Evolutionary conservation across 2,113 vertebrate genomes (phyloP).

Genomic region (Narcine bancroftii): DNA sequence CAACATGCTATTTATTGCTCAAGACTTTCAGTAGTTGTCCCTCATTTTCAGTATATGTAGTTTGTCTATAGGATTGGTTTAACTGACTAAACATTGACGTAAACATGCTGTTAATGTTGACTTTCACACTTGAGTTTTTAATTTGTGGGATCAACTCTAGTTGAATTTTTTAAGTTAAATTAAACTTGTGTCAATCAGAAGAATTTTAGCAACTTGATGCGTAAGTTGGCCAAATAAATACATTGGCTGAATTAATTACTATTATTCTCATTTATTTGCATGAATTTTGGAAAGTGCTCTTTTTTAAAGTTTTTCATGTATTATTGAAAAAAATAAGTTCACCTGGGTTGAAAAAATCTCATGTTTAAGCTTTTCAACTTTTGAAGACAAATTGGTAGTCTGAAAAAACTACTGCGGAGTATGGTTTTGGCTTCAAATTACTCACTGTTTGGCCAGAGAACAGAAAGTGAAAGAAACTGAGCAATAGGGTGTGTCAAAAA

Average conservation of each 20-base stretch:
- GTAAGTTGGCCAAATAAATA: neutral
- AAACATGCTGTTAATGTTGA: neutral
- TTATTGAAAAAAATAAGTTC: no score
- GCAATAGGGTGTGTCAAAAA: neutral
- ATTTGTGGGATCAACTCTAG: neutral
- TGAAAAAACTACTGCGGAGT: neutral
- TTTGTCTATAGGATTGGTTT: neutral
- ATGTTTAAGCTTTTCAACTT: neutral
- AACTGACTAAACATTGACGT: neutral
- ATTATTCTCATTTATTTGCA: neutral
- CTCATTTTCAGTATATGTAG: neutral
- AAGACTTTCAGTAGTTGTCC: neutral
- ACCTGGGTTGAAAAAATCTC: neutral
- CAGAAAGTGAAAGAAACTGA: slow-evolving; percentile 22
- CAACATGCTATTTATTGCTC: neutral
- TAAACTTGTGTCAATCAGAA: neutral
- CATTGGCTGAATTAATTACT: neutral
- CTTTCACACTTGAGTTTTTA: neutral
- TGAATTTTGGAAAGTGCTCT: neutral
- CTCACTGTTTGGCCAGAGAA: neutral
- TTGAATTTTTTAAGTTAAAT: neutral
- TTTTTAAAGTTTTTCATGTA: neutral
- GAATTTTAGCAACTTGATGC: neutral
- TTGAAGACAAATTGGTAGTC: neutral
- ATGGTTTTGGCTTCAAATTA: neutral